These are phyloP conservation scores for Luperina nickerlii DNA, from an alignment of 2,888 invertebrate genomes.

Conservation along the genomic window DNA sequence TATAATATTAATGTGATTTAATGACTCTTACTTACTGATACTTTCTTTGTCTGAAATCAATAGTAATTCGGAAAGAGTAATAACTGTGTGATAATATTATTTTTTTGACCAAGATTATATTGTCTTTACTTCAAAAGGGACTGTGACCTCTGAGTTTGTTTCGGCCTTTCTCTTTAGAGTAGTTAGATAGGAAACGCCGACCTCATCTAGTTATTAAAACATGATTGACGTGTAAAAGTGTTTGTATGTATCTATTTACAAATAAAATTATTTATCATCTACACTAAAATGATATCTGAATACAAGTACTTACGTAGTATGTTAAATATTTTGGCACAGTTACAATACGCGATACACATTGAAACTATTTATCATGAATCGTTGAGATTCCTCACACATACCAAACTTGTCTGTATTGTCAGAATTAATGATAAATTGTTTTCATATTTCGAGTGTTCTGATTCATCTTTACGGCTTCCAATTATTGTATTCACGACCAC, in stretches of 20 bases:
- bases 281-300: background rate
- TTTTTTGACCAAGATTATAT: background rate
- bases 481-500: constrained; percentile 3
- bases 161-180: background rate
- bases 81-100: no score
- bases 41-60: no score
- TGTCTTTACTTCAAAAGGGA: background rate
- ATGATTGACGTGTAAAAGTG: background rate
- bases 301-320: constrained; percentile 6
- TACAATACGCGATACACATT: constrained; percentile 44
- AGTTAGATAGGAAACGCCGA: no score
- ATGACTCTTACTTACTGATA: no score
- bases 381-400: constrained; percentile 51
- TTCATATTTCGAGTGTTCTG: constrained; percentile 50
- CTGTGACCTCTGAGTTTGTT: background rate
- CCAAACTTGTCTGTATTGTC: constrained; percentile 45
- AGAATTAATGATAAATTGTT: constrained; percentile 55
- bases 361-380: constrained; percentile 41
- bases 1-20: no score
- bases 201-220: background rate
- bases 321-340: constrained; percentile 48
- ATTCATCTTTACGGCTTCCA: constrained; percentile 34
- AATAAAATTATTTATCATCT: background rate
- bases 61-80: no score
- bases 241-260: background rate